phyloP scores from a whole-genome alignment of 2,888 invertebrate genomes.

The Arge pagana region DNA sequence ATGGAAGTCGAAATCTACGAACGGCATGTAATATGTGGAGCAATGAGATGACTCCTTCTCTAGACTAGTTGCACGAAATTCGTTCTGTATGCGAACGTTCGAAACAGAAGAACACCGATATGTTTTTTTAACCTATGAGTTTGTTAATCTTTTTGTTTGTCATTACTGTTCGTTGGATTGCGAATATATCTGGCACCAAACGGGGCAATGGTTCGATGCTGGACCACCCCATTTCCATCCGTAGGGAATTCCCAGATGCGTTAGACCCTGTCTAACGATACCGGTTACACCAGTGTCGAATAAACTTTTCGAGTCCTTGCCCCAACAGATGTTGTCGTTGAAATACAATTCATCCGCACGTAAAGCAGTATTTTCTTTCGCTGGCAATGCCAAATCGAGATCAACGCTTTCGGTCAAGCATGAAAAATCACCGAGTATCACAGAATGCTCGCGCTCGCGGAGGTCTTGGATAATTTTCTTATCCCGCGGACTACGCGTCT shows the following conservation, averaged over 20 bases:
- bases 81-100: too few species aligned
- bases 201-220: slow-evolving; percentile 74
- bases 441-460: slow-evolving; percentile 32
- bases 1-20: too few species aligned
- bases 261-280: slow-evolving; percentile 72
- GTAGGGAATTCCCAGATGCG: slow-evolving; percentile 79
- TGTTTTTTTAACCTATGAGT: too few species aligned
- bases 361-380: slow-evolving; percentile 33
- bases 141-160: too few species aligned
- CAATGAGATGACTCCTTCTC: too few species aligned
- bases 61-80: too few species aligned
- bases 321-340: slow-evolving; percentile 38
- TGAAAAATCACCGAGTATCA: slow-evolving; percentile 43
- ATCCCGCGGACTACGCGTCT: slow-evolving; percentile 32
- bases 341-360: slow-evolving; percentile 30
- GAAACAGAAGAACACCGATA: too few species aligned
- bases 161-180: slow-evolving; percentile 31
- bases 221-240: slow-evolving; percentile 85
- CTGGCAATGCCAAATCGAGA: slow-evolving; percentile 26
- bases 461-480: slow-evolving; percentile 34
- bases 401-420: slow-evolving; percentile 26
- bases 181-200: slow-evolving; percentile 72
- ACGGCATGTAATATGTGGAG: too few species aligned
- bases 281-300: slow-evolving; percentile 63
- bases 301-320: slow-evolving; percentile 30